Conservation (phyloP, 1,140 invertebrate genomes). For the Copidosoma floridanum region DNA sequence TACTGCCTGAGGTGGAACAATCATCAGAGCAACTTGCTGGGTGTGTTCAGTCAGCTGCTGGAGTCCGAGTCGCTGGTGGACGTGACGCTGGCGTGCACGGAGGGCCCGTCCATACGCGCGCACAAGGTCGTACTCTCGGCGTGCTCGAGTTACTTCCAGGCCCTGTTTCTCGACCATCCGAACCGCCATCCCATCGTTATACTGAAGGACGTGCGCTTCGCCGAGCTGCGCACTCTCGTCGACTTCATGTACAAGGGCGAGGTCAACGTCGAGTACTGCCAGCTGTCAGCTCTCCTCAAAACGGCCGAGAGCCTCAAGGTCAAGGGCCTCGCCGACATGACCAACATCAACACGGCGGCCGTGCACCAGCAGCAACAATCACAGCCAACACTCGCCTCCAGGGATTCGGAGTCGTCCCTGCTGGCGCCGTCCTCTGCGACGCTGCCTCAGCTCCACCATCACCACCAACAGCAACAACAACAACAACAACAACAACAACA, state of each 20-base stretch:
- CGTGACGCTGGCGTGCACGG: conserved; percentile 91
- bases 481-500: conserved; percentile 36
- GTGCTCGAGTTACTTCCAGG: conserved; percentile 92
- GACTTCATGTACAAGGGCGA: conserved; percentile 97
- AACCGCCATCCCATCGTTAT: conserved; percentile 91
- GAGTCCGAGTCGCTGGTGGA: conserved; percentile 92
- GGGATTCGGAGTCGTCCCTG: conserved; percentile 29
- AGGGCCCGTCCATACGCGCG: conserved; percentile 89
- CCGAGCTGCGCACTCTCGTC: conserved; percentile 84
- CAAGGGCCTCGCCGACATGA: conserved; percentile 90
- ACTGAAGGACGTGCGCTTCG: conserved; percentile 87
- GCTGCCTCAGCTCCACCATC: conserved; percentile 7
- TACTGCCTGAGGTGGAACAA: conserved; percentile 95
- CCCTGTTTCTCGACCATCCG: conserved; percentile 84
- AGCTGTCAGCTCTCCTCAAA: conserved; percentile 85
- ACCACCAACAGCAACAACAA: conserved; percentile 27
- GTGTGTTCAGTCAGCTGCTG: conserved; percentile 91
- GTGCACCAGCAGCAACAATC: conserved; percentile 33
- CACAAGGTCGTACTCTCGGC: conserved; percentile 94
- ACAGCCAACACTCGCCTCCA: conserved; percentile 25
- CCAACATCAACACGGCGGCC: conserved; percentile 65
- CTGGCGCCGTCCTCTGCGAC: conserved; percentile 36
- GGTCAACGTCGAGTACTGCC: conserved; percentile 90
- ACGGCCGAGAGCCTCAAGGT: conserved; percentile 90
- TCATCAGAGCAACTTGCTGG: conserved; percentile 93